phyloP scores from a whole-genome alignment of 2,113 vertebrate genomes.

The Rhipidura dahli region DNA sequence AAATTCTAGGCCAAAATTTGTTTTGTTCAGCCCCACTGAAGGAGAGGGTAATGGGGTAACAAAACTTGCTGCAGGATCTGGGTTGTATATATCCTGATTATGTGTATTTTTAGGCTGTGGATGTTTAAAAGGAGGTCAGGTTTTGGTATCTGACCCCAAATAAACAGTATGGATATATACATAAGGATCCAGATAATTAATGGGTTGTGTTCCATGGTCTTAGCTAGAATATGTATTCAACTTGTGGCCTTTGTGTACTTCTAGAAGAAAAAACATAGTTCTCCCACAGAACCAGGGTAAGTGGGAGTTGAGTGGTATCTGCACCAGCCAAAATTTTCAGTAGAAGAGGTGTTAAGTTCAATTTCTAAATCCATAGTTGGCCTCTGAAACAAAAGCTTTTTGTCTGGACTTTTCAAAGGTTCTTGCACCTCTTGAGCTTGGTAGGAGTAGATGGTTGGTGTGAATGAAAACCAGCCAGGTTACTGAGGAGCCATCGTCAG shows the following conservation, averaged over 20 bases:
- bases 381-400: constrained; percentile 5
- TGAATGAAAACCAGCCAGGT: background rate
- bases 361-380: background rate
- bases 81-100: background rate
- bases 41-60: background rate
- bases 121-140: constrained; percentile 32
- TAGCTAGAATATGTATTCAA: constrained; percentile 29
- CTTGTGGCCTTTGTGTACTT: constrained; percentile 17
- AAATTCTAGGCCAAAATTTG: background rate
- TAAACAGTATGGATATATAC: constrained; percentile 34
- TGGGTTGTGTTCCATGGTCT: background rate
- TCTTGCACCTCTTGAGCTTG: background rate
- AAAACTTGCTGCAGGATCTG: background rate
- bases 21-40: background rate
- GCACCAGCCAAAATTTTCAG: constrained; percentile 9
- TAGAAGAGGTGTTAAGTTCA: background rate
- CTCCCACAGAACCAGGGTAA: background rate
- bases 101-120: background rate
- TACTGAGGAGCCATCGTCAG: accelerated
- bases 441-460: background rate
- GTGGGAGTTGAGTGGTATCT: background rate
- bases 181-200: constrained; percentile 26
- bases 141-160: constrained; percentile 51
- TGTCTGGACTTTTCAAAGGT: background rate
- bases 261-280: background rate